Evolutionary conservation across 1,140 invertebrate genomes (phyloP).

Genomic region (Pachyrhynchus sulphureomaculatus): DNA sequence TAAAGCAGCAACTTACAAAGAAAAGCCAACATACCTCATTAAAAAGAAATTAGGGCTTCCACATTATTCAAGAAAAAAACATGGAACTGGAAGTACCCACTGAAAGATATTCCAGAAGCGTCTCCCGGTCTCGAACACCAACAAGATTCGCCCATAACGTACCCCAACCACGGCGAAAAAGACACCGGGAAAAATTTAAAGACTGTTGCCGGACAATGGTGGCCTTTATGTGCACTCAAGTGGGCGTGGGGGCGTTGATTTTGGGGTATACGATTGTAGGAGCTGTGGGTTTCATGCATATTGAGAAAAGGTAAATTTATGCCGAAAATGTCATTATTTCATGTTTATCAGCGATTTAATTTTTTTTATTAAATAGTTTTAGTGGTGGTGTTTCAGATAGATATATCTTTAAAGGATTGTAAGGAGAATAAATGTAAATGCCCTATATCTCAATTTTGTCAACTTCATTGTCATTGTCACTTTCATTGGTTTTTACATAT

Average conservation of each 20-base stretch:
- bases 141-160: conserved; percentile 2
- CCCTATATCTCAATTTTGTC: too few relatives aligned
- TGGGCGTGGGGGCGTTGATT: conserved; percentile 92
- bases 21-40: too few relatives aligned
- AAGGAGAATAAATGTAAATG: too few relatives aligned
- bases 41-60: too few relatives aligned
- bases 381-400: too few relatives aligned
- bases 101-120: neutral
- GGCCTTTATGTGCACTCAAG: conserved; percentile 90
- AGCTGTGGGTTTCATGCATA: conserved; percentile 85
- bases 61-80: neutral
- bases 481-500: too few relatives aligned
- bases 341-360: neutral
- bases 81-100: neutral
- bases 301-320: conserved; percentile 59
- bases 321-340: neutral
- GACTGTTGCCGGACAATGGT: conserved; percentile 82
- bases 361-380: too few relatives aligned
- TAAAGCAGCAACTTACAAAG: too few relatives aligned
- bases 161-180: conserved; percentile 38
- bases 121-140: conserved; percentile 11
- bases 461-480: too few relatives aligned
- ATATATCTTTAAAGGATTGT: too few relatives aligned
- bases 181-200: conserved; percentile 67
- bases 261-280: conserved; percentile 94